phyloP scores from a whole-genome alignment of 2,797 vertebrate genomes.

The Gobio occitaniae region DNA sequence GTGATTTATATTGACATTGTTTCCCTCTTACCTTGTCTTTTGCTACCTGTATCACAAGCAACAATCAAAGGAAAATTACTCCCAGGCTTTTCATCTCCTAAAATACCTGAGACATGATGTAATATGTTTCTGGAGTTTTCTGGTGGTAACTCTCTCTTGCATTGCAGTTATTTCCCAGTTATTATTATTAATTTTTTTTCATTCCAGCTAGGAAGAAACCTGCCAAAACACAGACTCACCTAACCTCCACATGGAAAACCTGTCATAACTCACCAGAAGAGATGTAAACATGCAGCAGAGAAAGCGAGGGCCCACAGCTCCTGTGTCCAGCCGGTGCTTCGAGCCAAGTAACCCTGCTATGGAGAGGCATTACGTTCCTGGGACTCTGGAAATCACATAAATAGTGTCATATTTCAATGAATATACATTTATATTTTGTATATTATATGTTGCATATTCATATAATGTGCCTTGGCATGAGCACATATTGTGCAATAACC shows the following conservation, averaged over 20 bases:
- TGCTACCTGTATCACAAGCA: slow-evolving; percentile 27
- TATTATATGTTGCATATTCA: background rate
- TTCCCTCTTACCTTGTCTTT: background rate
- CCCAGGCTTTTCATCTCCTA: slow-evolving; percentile 27
- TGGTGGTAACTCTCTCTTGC: slow-evolving; percentile 42
- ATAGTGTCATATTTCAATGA: background rate
- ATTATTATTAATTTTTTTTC: background rate
- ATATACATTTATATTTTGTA: slow-evolving; percentile 11
- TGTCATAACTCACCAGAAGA: slow-evolving; percentile 46
- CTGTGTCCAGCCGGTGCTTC: background rate
- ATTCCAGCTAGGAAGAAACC: slow-evolving; percentile 27
- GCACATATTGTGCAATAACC: background rate
- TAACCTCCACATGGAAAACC: slow-evolving; percentile 44
- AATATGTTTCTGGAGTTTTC: slow-evolving; percentile 39
- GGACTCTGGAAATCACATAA: slow-evolving; percentile 26
- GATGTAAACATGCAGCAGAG: slow-evolving; percentile 45
- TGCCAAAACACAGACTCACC: slow-evolving; percentile 40
- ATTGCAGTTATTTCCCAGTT: slow-evolving; percentile 51
- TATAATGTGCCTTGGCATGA: background rate
- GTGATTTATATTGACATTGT: background rate
- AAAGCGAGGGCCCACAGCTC: slow-evolving; percentile 14
- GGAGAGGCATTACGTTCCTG: background rate
- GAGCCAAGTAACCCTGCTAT: slow-evolving; percentile 8
- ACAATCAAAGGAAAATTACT: slow-evolving; percentile 20
- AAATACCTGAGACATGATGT: slow-evolving; percentile 43